Percentiles rank a stretch among this genome's conserved stretches.
phyloP scores from a whole-genome alignment of 2,888 invertebrate species.

The Thera britannica region DNA sequence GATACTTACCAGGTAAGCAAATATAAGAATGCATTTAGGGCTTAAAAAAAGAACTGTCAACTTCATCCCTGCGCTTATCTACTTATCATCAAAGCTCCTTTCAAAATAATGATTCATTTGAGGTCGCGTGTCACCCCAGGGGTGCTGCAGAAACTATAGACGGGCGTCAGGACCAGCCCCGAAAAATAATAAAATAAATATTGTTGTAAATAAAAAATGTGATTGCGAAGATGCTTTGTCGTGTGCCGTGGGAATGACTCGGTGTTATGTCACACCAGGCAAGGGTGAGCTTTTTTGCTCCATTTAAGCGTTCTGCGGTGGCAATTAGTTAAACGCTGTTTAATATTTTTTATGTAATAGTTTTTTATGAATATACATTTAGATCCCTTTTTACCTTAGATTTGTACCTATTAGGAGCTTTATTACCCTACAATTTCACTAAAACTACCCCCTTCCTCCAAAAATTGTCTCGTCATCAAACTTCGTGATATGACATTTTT shows the following conservation, averaged over 20 bases:
- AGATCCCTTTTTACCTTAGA: too few relatives aligned
- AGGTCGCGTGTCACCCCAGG: slow-evolving; percentile 52
- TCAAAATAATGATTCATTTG: slow-evolving; percentile 43
- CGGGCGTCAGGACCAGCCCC: slow-evolving; percentile 42
- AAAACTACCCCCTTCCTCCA: too few relatives aligned
- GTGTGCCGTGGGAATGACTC: slow-evolving; percentile 54
- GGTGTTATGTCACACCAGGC: slow-evolving; percentile 20
- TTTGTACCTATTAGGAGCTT: too few relatives aligned
- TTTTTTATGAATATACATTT: too few relatives aligned
- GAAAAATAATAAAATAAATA: slow-evolving; percentile 59
- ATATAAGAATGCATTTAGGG: not conserved
- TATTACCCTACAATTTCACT: too few relatives aligned
- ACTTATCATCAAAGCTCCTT: slow-evolving; percentile 34
- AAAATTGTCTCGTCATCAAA: too few relatives aligned
- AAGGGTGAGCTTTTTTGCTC: slow-evolving; percentile 38
- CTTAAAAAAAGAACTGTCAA: slow-evolving; percentile 13
- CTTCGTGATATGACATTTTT: too few relatives aligned
- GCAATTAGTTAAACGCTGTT: too few relatives aligned
- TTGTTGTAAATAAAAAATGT: slow-evolving; percentile 59
- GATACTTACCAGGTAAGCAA: not conserved
- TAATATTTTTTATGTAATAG: too few relatives aligned
- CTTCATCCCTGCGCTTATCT: slow-evolving; percentile 31
- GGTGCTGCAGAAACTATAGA: slow-evolving; percentile 50
- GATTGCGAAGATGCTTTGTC: slow-evolving; percentile 50
- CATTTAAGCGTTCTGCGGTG: too few relatives aligned